These are phyloP conservation scores for Bombus consobrinus DNA, from an alignment of 1,140 invertebrate genomes.

Conservation along the genomic window DNA sequence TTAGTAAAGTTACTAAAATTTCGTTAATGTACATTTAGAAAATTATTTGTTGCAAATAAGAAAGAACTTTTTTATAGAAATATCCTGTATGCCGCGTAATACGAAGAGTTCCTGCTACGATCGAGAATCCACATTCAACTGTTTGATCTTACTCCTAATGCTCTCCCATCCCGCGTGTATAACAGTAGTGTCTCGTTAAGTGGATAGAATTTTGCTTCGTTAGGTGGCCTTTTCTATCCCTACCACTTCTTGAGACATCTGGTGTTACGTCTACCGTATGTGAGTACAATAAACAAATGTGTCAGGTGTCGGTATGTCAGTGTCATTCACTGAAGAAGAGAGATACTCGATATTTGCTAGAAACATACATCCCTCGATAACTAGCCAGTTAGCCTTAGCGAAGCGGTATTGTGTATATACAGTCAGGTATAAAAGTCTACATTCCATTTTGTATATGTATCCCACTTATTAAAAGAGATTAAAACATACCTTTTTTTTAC, in stretches of 20 bases:
- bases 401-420: not conserved
- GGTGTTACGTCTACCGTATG: not conserved
- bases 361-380: not conserved
- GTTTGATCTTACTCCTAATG: slow-evolving; percentile 6
- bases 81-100: not conserved
- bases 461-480: not conserved
- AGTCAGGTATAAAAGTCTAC: not conserved
- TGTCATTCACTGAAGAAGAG: not conserved
- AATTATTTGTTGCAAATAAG: not conserved
- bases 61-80: not conserved
- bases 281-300: not conserved
- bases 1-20: too few relatives aligned
- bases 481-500: not conserved
- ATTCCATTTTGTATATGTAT: not conserved
- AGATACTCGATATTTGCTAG: not conserved
- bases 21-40: not conserved
- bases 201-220: not conserved
- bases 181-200: not conserved
- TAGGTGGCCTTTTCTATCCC: not conserved
- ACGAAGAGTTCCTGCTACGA: not conserved
- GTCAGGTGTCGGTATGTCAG: not conserved
- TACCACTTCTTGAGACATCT: not conserved
- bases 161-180: slow-evolving; percentile 17
- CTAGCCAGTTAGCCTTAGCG: not conserved
- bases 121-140: slow-evolving; percentile 10